A percentile compares a stretch with the other conserved stretches of the same genome.
Evolutionary conservation across 2,888 invertebrate species (phyloP).

Genomic region (Leucoptera coffeella): DNA sequence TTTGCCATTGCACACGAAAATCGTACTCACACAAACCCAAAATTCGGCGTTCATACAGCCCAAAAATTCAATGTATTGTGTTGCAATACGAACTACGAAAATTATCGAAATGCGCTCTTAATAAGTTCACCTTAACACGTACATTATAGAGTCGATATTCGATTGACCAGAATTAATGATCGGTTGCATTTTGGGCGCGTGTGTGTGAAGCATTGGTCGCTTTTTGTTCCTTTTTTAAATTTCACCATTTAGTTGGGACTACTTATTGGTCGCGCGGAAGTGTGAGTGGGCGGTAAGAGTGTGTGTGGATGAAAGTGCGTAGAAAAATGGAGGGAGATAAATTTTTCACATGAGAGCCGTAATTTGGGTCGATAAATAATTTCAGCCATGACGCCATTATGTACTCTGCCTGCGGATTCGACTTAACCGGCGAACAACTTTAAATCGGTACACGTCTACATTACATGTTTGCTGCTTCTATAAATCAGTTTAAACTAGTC

Average conservation of each 20-base stretch:
- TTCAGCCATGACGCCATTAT: too few relatives aligned
- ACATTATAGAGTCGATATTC: conserved; percentile 11
- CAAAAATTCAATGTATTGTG: conserved; percentile 25
- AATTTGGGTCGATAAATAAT: too few relatives aligned
- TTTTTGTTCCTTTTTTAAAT: conserved; percentile 50
- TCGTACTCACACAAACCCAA: conserved; percentile 18
- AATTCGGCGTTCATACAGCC: conserved; percentile 47
- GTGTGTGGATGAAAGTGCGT: conserved; percentile 40
- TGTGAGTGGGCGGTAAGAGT: conserved; percentile 27
- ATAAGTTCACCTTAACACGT: conserved; percentile 10
- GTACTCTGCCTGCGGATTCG: too few relatives aligned
- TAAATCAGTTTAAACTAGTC: too few relatives aligned
- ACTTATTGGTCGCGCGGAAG: conserved; percentile 41
- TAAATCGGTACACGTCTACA: too few relatives aligned
- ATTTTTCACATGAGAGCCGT: conserved; percentile 6
- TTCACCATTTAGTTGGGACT: conserved; percentile 55
- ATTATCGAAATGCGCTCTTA: too few relatives aligned
- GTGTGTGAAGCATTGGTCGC: conserved; percentile 40
- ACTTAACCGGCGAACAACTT: too few relatives aligned
- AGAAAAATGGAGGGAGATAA: conserved; percentile 41
- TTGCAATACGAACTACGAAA: too few relatives aligned
- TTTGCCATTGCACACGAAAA: conserved; percentile 8
- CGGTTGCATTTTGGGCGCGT: conserved; percentile 32
- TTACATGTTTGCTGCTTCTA: too few relatives aligned
- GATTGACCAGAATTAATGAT: conserved; percentile 23